Base-by-base conservation (phyloP, 1,140 invertebrate species). In the Penaeus indicus region DNA sequence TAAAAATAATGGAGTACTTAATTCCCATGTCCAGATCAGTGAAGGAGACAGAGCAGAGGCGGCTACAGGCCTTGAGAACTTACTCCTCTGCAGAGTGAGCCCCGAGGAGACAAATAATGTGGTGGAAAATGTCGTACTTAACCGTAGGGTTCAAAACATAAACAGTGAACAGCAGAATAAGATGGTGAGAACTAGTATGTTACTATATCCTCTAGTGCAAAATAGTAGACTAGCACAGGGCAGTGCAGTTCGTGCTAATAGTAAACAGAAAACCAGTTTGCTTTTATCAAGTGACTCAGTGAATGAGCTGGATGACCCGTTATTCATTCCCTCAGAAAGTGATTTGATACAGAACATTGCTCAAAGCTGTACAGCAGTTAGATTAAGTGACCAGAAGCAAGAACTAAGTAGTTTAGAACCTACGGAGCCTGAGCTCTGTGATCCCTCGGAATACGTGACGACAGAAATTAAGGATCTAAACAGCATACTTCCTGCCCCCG, bases 101-200 rank as follows among this genome's bases (percentile, higher is more conserved):
- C 25, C 63, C 0, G 21, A 62, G 8, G 72, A 38, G 25, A 64
- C 25, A 18, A 60, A 82, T 38, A 84, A 54, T 79, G 72, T 79
- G 78, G 81, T 88, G 60, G 81, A 88, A 42, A 88, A 78, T 78
- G 80, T 64, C n/a, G 60, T 78, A 54, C 25, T 78, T 18, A 63
- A 84, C 62, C 63, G 72, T 13, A 83, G 38, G 63, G 63, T 88
- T 38, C 80, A 72, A 62, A 61, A 83, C 16, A 21, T 62, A 32
- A 72, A 77, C 21, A 84, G 61, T 61, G 54, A 72, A 18, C 25
- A 61, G 18, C 62, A 38, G 18, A 32, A 67, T n/a, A 60, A 77
- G 47, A 38, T 77, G 80, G 21, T 62, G 25, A 88, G 64, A 78
- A 77, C 81, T 77, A 81, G 69, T 83, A 42, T 64, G 22, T 62